These are phyloP conservation scores for Oryzaephilus surinamensis DNA, from an alignment of 1,140 invertebrate genomes.

Conservation along the genomic window DNA sequence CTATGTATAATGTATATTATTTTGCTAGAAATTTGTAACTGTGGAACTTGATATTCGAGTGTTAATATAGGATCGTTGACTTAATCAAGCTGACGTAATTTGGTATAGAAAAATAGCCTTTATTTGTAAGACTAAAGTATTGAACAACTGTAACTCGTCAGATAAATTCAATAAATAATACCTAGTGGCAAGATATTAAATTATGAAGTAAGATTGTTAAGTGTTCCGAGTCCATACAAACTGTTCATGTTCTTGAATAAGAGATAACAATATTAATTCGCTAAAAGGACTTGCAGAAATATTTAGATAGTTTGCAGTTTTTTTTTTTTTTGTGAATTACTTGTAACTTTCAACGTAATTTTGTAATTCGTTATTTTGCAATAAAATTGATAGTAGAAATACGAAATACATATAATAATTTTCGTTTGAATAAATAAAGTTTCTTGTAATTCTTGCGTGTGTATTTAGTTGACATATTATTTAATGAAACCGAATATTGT, in stretches of 20 bases:
- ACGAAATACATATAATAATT: neutral
- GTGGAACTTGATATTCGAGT: slow-evolving; percentile 8
- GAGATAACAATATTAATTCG: too few species aligned
- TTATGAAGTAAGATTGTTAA: neutral
- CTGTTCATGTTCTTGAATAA: too few species aligned
- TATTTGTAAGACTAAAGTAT: slow-evolving; percentile 9
- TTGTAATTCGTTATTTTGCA: neutral
- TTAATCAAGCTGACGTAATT: slow-evolving; percentile 17
- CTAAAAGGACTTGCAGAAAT: too few species aligned
- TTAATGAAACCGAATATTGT: too few species aligned
- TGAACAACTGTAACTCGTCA: slow-evolving; percentile 1
- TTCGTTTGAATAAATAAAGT: neutral
- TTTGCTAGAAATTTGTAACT: slow-evolving; percentile 11
- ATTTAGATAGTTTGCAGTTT: too few species aligned
- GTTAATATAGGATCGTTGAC: slow-evolving; percentile 12
- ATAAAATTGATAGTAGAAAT: neutral
- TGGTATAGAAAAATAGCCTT: slow-evolving; percentile 13
- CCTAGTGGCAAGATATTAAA: neutral
- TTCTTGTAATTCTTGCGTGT: neutral
- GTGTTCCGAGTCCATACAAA: too few species aligned
- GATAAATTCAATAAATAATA: neutral
- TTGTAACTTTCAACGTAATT: neutral
- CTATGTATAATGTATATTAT: slow-evolving; percentile 4
- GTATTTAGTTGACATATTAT: too few species aligned
- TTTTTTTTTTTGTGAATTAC: too few species aligned